A percentile compares a stretch with the other conserved stretches of the same genome.
These are phyloP conservation scores for Deroplatys truncata DNA, from an alignment of 2,888 invertebrate species.

Conservation along the genomic window DNA sequence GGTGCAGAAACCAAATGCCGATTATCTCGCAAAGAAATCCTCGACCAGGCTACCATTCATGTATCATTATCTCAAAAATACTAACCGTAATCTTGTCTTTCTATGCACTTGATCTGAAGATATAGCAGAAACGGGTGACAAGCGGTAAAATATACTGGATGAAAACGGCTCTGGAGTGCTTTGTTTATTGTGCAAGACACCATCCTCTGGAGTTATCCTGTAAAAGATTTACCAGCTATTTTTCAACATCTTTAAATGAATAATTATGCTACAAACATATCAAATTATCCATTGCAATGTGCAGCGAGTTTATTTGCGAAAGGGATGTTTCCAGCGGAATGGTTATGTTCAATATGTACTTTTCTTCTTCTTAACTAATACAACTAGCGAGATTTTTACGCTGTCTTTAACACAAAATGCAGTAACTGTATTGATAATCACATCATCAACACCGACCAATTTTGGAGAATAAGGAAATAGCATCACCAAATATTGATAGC, in stretches of 20 bases:
- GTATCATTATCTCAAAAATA: neutral
- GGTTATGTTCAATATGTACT: neutral
- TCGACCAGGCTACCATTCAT: no score
- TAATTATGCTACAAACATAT: neutral
- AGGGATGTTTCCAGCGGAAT: neutral
- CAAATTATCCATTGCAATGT: no score
- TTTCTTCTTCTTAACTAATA: neutral
- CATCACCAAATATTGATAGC: neutral
- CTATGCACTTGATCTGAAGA: neutral
- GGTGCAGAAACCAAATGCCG: no score
- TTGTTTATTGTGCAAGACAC: slow-evolving; percentile 4
- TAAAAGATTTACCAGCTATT: neutral
- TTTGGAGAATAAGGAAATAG: neutral
- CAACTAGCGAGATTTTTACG: neutral
- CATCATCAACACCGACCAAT: neutral
- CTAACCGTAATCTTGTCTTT: slow-evolving; percentile 9
- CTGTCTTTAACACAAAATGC: neutral
- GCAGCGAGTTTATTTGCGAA: neutral
- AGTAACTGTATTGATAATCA: neutral
- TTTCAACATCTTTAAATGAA: neutral
- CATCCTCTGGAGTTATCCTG: slow-evolving; percentile 13
- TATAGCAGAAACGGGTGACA: neutral
- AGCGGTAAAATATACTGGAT: neutral
- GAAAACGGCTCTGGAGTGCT: neutral
- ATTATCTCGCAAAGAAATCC: no score